Evolutionary conservation across 1,140 invertebrate species (phyloP).

Genomic region (Nomia melanderi): DNA sequence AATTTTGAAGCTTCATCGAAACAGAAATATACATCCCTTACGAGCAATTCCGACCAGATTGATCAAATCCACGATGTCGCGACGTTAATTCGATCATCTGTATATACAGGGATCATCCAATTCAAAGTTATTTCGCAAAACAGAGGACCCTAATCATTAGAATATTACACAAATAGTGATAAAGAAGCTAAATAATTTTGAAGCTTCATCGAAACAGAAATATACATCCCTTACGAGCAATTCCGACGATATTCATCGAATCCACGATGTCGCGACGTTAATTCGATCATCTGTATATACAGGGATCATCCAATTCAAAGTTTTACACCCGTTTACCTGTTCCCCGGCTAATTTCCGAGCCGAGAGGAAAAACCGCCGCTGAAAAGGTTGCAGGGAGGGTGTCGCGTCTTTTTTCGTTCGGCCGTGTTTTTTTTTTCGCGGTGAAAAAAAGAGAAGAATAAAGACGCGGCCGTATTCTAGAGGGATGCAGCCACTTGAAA

Average conservation of each 20-base stretch:
- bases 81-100: no score
- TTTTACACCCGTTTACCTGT: constrained; percentile 36
- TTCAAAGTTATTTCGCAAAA: no score
- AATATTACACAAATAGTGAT: no score
- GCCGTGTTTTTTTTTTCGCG: constrained; percentile 50
- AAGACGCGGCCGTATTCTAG: constrained; percentile 75
- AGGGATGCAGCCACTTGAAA: constrained; percentile 82
- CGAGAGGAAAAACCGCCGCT: constrained; percentile 39
- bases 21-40: neutral
- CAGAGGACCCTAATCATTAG: no score
- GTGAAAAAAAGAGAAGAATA: constrained; percentile 64
- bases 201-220: neutral
- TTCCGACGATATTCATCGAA: no score
- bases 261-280: no score
- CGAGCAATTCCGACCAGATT: no score
- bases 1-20: no score
- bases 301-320: neutral
- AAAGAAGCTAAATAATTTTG: no score
- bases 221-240: no score
- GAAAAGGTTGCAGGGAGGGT: constrained; percentile 55
- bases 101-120: neutral
- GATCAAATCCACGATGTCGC: no score
- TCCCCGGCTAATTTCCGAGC: constrained; percentile 26
- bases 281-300: no score
- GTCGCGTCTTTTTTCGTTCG: constrained; percentile 43